These are phyloP conservation scores for Misgurnus anguillicaudatus DNA, from an alignment of 2,113 vertebrate species.

Conservation along the genomic window DNA sequence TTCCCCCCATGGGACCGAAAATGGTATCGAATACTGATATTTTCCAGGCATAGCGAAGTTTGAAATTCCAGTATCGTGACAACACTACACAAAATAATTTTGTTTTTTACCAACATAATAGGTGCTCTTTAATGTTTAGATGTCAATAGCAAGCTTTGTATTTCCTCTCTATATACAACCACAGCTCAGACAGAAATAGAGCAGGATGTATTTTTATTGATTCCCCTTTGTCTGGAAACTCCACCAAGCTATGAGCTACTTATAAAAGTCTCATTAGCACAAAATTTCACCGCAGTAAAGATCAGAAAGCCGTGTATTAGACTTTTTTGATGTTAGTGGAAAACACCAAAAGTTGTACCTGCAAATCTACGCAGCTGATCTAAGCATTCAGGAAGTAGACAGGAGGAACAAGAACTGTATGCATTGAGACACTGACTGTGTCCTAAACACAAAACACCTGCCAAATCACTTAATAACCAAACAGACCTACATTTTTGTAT, in stretches of 20 bases:
- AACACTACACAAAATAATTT: too few species aligned
- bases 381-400: constrained; percentile 14
- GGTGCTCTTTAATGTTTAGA: not conserved
- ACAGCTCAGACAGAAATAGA: not conserved
- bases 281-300: not conserved
- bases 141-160: not conserved
- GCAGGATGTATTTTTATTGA: not conserved
- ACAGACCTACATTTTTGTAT: not conserved
- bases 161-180: not conserved
- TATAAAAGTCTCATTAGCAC: not conserved
- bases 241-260: not conserved
- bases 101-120: too few species aligned
- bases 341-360: not conserved
- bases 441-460: not conserved
- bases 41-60: too few species aligned
- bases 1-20: too few species aligned
- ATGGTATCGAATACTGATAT: too few species aligned
- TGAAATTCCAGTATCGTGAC: too few species aligned
- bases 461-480: not conserved
- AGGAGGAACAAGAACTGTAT: constrained; percentile 4
- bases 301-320: too few species aligned
- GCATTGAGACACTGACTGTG: not conserved
- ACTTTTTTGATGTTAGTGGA: not conserved
- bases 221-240: not conserved
- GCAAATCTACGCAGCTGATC: not conserved